Conservation (phyloP, 2,797 vertebrate species). For the Notamacropus eugenii region DNA sequence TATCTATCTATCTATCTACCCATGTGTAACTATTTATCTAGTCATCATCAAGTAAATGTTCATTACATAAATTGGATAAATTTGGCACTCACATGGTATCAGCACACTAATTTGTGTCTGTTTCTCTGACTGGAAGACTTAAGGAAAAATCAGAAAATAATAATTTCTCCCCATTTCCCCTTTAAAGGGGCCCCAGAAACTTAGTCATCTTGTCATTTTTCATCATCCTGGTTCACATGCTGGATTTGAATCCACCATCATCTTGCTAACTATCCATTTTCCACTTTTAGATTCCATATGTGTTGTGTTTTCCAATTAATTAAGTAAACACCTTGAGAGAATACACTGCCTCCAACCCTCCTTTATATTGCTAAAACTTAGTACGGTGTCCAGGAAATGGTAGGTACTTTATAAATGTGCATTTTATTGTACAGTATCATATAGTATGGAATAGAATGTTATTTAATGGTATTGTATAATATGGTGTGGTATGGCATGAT, state of each 20-base stretch:
- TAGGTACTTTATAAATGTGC: neutral
- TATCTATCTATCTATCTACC: too few relatives aligned
- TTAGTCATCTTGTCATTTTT: neutral
- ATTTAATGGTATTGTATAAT: neutral
- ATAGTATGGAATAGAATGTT: neutral
- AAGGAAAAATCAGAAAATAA: neutral
- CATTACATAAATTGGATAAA: neutral
- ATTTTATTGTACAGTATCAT: neutral
- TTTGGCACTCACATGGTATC: neutral
- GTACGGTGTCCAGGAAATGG: neutral
- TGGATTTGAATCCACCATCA: neutral
- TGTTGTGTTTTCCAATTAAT: neutral
- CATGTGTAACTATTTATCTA: too few relatives aligned
- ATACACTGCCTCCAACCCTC: neutral
- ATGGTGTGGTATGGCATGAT: neutral
- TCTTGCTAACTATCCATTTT: neutral
- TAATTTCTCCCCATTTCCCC: neutral
- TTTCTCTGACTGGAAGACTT: neutral
- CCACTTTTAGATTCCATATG: neutral
- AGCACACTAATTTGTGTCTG: neutral
- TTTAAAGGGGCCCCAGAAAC: neutral
- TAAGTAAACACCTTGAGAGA: neutral
- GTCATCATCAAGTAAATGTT: neutral
- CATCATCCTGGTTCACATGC: neutral
- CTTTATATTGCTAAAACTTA: neutral